Evolutionary conservation across 2,888 invertebrate genomes (phyloP).

Genomic region (Dasysyrphus tricinctus): DNA sequence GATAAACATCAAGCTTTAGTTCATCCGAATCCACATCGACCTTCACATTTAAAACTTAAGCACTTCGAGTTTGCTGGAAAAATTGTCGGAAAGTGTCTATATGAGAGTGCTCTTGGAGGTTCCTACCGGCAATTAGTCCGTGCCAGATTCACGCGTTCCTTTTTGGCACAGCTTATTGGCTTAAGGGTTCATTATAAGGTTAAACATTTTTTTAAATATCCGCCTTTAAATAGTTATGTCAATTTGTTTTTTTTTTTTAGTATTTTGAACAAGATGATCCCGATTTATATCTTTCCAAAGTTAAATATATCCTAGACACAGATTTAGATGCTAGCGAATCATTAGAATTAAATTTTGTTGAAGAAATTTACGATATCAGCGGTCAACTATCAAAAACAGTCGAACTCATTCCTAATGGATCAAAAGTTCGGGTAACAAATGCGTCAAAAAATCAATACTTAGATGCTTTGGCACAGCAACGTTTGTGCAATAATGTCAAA

Average conservation of each 20-base stretch:
- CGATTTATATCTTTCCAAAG: constrained; percentile 95
- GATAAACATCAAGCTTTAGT: constrained; percentile 94
- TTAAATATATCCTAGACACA: constrained; percentile 95
- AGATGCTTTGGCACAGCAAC: constrained; percentile 94
- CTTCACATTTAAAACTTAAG: constrained; percentile 91
- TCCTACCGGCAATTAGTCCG: constrained; percentile 94
- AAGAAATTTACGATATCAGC: constrained; percentile 92
- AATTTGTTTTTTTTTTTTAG: constrained; percentile 82
- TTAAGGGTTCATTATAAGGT: constrained; percentile 96
- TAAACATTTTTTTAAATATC: background rate
- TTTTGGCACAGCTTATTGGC: constrained; percentile 97
- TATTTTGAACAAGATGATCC: constrained; percentile 98
- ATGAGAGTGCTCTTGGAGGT: constrained; percentile 95
- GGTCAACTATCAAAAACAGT: constrained; percentile 91
- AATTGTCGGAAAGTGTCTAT: constrained; percentile 96
- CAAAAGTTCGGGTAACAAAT: constrained; percentile 87
- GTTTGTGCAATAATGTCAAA: constrained; percentile 91
- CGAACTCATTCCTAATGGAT: constrained; percentile 93
- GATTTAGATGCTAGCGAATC: constrained; percentile 90
- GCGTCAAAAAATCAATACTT: constrained; percentile 89
- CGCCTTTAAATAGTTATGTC: background rate
- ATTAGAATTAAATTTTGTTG: constrained; percentile 93
- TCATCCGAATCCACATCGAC: constrained; percentile 93
- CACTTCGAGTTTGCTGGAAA: constrained; percentile 97
- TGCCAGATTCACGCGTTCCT: constrained; percentile 95